Conservation (phyloP, 2,113 vertebrate species). For the Nycticryphes semicollaris region DNA sequence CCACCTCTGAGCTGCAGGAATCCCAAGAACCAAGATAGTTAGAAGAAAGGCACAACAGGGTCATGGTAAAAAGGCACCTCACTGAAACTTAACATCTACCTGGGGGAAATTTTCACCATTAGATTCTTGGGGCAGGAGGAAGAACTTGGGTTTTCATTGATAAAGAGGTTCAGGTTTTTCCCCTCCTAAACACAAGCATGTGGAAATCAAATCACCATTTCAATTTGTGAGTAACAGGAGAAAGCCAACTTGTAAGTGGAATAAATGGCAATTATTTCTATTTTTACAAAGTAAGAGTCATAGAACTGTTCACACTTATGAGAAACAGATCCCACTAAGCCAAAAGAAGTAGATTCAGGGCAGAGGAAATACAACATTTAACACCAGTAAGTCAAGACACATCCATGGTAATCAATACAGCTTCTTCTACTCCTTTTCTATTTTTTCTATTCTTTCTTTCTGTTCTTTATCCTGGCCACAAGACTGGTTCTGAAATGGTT, state of each 20-base stretch:
- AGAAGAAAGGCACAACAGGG: not conserved
- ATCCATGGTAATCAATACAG: not conserved
- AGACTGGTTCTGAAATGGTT: not conserved
- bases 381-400: not conserved
- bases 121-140: not conserved
- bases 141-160: not conserved
- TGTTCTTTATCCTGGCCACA: not conserved
- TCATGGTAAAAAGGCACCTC: not conserved
- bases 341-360: not conserved
- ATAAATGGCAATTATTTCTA: not conserved
- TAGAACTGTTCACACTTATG: not conserved
- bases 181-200: not conserved
- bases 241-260: not conserved
- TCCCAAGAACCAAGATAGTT: not conserved
- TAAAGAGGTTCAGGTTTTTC: not conserved
- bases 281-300: not conserved
- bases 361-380: not conserved
- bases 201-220: not conserved
- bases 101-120: not conserved
- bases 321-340: not conserved
- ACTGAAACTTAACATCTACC: not conserved
- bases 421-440: not conserved
- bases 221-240: not conserved
- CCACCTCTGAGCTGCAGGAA: not conserved
- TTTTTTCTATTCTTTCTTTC: not conserved